Base-by-base conservation (phyloP, 1,140 invertebrate genomes). In the Mactra quadrangularis region DNA sequence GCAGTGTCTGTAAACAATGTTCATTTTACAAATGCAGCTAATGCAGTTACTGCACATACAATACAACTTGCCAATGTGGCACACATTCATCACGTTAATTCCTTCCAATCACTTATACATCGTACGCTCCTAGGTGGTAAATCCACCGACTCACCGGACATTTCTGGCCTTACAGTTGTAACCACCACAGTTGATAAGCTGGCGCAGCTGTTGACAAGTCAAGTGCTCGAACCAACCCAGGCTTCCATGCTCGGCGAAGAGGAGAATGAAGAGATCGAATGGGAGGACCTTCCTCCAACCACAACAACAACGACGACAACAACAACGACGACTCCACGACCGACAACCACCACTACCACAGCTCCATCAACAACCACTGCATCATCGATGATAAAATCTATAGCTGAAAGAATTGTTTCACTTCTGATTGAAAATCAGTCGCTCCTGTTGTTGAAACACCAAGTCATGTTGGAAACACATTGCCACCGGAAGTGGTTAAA, bases 251-350 rank as follows among this genome's bases (percentile, higher is more conserved):
- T 41, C 38, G 15, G 3, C 25, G 6, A 11, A 47, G 47, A 15
- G 62, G 45, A 66, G 62, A 47, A 25, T n/a, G 62, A 66, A 66
- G 62, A 66, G 45, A 47, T 47, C 1, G 35, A 47, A 29, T 25
- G n/a, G 41, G 62, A 66, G 25, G 41, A 47, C 25, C 17, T 47
- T 17, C 62, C 62, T 6, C 35, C 62, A 1, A 66, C 38, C 2
- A 66, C 62, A 22, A 47, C 62, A 27, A 47, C 62, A 22, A 22
- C 62, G 6, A 66, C 62, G 4, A 47, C 62, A 22, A 47, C 62
- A 47, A 22, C 62, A 25, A 66, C 62, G 4, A 64, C 60, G 7
- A 7, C 62, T 22, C 4, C 13, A 47, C 17, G 35, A 13, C 31
- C 60, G 11, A 41, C 62, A 25, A 2, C 13, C 13, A 3, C 38